A percentile compares a stretch with the other conserved stretches of the same genome.
Evolutionary conservation across 2,888 invertebrate species (phyloP).

Genomic region (Pyrgus malvae): DNA sequence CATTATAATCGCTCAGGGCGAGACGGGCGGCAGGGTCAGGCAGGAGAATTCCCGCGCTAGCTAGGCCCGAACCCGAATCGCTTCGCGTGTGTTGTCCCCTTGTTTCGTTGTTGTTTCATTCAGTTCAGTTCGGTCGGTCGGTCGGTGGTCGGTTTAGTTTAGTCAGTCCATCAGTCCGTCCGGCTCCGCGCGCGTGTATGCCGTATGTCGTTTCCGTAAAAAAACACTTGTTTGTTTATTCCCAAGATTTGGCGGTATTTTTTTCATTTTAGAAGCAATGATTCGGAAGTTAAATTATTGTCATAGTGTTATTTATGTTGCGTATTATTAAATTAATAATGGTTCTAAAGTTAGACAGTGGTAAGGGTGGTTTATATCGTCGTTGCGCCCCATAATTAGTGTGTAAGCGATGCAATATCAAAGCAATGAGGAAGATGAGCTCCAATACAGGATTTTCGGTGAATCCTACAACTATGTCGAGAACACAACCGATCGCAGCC

Average conservation of each 20-base stretch:
- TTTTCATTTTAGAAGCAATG: conserved; percentile 22
- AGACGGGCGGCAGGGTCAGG: conserved; percentile 40
- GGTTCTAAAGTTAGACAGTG: conserved; percentile 65
- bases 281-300: conserved; percentile 30
- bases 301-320: conserved; percentile 19
- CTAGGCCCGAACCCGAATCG: neutral
- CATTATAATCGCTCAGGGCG: conserved; percentile 40
- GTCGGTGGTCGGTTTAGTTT: too few relatives aligned
- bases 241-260: conserved; percentile 33
- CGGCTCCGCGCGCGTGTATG: conserved; percentile 65
- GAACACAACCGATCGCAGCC: conserved; percentile 50
- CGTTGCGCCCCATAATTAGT: conserved; percentile 55
- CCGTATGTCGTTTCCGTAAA: conserved; percentile 48
- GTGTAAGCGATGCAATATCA: conserved; percentile 78
- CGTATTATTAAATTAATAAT: conserved; percentile 60
- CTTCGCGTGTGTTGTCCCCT: neutral
- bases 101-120: conserved; percentile 22
- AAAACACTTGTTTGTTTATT: conserved; percentile 39
- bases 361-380: conserved; percentile 69
- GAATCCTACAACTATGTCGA: conserved; percentile 70
- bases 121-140: conserved; percentile 49
- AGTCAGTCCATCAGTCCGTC: conserved; percentile 65
- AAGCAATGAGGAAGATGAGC: conserved; percentile 75
- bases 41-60: conserved; percentile 41
- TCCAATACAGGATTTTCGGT: conserved; percentile 79